These are phyloP conservation scores for Garrulus glandarius DNA, from an alignment of 2,797 vertebrate genomes.

Conservation along the genomic window DNA sequence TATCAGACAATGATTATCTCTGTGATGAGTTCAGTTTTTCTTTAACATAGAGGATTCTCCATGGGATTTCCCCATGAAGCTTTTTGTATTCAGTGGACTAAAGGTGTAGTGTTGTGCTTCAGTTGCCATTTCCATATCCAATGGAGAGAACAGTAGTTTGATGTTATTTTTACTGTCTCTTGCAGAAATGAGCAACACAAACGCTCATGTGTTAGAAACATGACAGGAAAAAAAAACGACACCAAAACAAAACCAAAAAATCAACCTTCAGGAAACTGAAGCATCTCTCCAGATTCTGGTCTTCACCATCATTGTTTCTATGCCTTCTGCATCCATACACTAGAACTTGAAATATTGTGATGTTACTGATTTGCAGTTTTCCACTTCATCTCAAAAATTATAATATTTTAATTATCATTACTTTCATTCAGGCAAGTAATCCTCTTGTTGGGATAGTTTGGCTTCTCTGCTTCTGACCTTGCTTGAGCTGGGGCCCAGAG, in stretches of 20 bases:
- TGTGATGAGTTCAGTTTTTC: neutral
- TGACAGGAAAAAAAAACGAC: fast-evolving
- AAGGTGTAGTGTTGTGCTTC: neutral
- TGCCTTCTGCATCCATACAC: neutral
- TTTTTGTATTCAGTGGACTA: neutral
- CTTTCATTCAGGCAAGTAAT: neutral
- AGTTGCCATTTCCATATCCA: neutral
- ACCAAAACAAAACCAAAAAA: neutral
- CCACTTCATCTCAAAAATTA: neutral
- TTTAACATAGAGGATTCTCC: neutral
- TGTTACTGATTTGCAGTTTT: neutral
- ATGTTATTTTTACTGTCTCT: fast-evolving
- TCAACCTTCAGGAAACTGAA: neutral
- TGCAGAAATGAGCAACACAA: neutral
- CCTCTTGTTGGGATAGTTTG: neutral
- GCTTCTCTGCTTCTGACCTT: neutral
- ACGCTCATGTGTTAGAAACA: neutral
- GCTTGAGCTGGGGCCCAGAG: neutral
- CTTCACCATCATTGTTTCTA: neutral
- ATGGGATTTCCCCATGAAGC: neutral
- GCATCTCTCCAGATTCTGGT: neutral
- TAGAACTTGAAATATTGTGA: neutral
- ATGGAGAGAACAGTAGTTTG: neutral
- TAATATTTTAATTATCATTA: neutral
- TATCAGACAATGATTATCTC: neutral